Percentiles rank a stretch among this genome's conserved stretches.
Conservation (phyloP, 2,797 vertebrate genomes). For the Neopelma chrysocephalum region DNA sequence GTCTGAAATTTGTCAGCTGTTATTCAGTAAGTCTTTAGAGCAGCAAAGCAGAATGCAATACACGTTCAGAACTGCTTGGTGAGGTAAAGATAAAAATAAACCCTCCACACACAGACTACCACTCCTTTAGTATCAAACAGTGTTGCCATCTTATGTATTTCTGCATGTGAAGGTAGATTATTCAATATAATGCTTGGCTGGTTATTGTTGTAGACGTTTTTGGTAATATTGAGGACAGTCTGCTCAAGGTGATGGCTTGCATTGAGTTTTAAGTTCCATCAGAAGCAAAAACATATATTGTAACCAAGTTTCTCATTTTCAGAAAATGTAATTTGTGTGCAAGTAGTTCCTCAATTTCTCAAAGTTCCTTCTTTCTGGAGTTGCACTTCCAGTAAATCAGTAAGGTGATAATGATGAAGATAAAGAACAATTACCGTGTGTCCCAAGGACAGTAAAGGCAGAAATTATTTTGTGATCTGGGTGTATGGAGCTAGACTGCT, state of each 20-base stretch:
- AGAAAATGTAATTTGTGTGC: neutral
- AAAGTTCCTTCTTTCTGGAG: neutral
- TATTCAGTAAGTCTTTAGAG: neutral
- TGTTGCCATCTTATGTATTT: neutral
- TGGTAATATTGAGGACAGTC: neutral
- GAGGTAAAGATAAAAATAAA: neutral
- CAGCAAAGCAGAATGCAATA: neutral
- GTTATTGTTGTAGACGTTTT: neutral
- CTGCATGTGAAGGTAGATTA: neutral
- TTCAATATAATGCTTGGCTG: neutral
- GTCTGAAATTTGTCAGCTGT: neutral
- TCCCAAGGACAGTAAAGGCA: neutral
- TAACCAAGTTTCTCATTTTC: neutral
- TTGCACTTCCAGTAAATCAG: neutral
- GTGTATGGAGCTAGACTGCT: neutral
- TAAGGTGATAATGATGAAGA: neutral
- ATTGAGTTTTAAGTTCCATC: neutral
- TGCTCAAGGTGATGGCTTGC: neutral
- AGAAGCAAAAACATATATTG: neutral
- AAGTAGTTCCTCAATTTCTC: slow-evolving; percentile 9
- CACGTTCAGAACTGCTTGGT: neutral
- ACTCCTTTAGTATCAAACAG: neutral
- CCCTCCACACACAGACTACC: neutral
- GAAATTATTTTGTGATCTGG: neutral
- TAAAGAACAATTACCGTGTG: neutral